phyloP scores from a whole-genome alignment of 2,797 vertebrate genomes.

The Austrolebias charrua region DNA sequence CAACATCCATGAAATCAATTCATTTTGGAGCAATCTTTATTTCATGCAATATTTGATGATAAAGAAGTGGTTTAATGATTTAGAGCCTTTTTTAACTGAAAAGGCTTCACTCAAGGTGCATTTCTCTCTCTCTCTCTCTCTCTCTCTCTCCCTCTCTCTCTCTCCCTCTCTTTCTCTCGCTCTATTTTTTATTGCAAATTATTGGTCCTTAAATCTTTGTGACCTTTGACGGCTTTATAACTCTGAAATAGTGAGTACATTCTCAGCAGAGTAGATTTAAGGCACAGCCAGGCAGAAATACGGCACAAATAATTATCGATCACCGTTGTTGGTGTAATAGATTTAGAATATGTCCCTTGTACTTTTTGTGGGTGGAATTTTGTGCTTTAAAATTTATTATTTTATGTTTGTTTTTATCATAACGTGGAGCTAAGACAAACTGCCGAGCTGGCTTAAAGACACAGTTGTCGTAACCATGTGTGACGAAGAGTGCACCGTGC shows the following conservation, averaged over 20 bases:
- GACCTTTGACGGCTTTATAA: constrained; percentile 29
- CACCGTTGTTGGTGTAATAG: constrained; percentile 10
- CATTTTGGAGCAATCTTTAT: constrained; percentile 23
- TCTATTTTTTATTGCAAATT: constrained; percentile 22
- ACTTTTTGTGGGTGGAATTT: constrained; percentile 7
- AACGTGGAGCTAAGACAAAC: constrained; percentile 5
- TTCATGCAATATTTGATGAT: constrained; percentile 47
- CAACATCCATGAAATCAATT: constrained; percentile 42
- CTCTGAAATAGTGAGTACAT: constrained; percentile 25
- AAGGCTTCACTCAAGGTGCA: constrained; percentile 26
- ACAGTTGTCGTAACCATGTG: not conserved
- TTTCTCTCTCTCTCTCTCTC: not conserved
- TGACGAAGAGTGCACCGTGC: constrained; percentile 11
- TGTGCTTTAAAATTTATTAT: not conserved
- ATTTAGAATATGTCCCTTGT: constrained; percentile 13
- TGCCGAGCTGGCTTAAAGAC: not conserved
- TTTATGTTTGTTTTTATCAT: constrained; percentile 4
- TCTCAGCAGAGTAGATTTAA: constrained; percentile 28
- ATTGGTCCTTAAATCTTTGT: constrained; percentile 39
- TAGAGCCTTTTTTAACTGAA: constrained; percentile 20
- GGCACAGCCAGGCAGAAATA: constrained; percentile 17
- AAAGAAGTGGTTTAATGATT: constrained; percentile 21
- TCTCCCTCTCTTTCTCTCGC: too few relatives aligned
- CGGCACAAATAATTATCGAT: constrained; percentile 29
- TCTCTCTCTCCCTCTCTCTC: constrained; percentile 5